These are phyloP conservation scores for Drosophila putrida DNA, from an alignment of 2,888 invertebrate species.

Conservation along the genomic window DNA sequence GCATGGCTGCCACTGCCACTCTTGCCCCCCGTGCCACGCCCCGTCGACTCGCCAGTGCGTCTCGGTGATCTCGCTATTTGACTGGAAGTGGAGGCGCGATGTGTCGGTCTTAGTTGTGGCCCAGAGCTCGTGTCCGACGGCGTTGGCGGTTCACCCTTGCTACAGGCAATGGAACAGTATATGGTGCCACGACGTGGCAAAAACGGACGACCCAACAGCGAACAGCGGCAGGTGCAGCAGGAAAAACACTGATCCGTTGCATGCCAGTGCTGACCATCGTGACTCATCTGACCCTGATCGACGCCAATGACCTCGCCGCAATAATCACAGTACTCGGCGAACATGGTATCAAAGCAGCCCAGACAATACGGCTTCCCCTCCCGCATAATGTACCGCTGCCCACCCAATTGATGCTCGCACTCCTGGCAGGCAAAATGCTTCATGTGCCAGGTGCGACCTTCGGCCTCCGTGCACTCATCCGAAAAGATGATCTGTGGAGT, in stretches of 20 bases:
- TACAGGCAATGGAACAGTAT: slow-evolving; percentile 97
- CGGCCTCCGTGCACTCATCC: slow-evolving; percentile 99
- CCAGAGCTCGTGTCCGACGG: slow-evolving; percentile 92
- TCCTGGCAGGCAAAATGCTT: slow-evolving; percentile 98
- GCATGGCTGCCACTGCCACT: slow-evolving; percentile 34
- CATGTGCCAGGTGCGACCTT: slow-evolving; percentile 99
- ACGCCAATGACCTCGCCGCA: slow-evolving; percentile 98
- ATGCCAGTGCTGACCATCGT: slow-evolving; percentile 99
- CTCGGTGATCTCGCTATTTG: slow-evolving; percentile 86
- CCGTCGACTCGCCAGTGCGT: slow-evolving; percentile 51
- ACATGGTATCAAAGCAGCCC: slow-evolving; percentile 97
- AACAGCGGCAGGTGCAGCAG: slow-evolving; percentile 93
- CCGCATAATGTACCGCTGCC: slow-evolving; percentile 98
- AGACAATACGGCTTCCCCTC: slow-evolving; percentile 98
- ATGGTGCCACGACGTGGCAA: slow-evolving; percentile 96
- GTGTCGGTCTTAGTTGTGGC: slow-evolving; percentile 87
- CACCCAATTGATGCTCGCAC: slow-evolving; percentile 97
- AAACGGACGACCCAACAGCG: slow-evolving; percentile 94
- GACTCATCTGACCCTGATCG: slow-evolving; percentile 99
- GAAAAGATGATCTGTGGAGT: slow-evolving; percentile 95
- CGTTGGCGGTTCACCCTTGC: slow-evolving; percentile 95
- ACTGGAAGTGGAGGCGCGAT: slow-evolving; percentile 85
- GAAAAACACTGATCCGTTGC: slow-evolving; percentile 97
- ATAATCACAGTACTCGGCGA: slow-evolving; percentile 98
- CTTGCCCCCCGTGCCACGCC: slow-evolving; percentile 83